These are phyloP conservation scores for Melitaea athalia DNA, from an alignment of 2,888 invertebrate genomes.

Conservation along the genomic window DNA sequence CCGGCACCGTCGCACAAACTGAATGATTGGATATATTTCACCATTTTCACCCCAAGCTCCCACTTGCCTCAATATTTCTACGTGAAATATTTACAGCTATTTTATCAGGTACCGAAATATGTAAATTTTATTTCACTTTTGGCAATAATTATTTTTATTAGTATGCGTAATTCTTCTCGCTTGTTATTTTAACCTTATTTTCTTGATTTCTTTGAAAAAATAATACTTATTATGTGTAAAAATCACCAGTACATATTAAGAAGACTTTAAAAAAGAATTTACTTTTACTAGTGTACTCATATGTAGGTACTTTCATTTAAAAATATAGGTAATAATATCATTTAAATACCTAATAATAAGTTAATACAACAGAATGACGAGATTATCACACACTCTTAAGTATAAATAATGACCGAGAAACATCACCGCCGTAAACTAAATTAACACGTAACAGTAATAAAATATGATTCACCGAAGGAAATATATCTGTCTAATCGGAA, in stretches of 20 bases:
- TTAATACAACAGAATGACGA: background rate
- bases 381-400: constrained; percentile 7
- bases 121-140: constrained; percentile 11
- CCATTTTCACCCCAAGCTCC: constrained; percentile 29
- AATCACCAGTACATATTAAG: background rate
- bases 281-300: too few species aligned
- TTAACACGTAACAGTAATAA: constrained; percentile 64
- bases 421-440: constrained; percentile 54
- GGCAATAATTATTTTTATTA: too few species aligned
- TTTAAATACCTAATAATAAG: too few species aligned
- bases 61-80: constrained; percentile 25
- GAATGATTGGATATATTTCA: constrained; percentile 49
- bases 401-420: constrained; percentile 38
- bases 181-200: too few species aligned
- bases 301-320: too few species aligned
- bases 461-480: constrained; percentile 66
- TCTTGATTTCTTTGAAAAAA: too few species aligned
- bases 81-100: constrained; percentile 28
- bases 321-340: too few species aligned
- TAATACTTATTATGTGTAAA: background rate
- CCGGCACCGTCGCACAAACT: constrained; percentile 57
- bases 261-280: background rate
- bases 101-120: constrained; percentile 13
- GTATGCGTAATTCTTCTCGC: too few species aligned
- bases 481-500: constrained; percentile 66